Evolutionary conservation across 1,140 invertebrate species (phyloP).

Genomic region (Pygmarrhopalites habei): DNA sequence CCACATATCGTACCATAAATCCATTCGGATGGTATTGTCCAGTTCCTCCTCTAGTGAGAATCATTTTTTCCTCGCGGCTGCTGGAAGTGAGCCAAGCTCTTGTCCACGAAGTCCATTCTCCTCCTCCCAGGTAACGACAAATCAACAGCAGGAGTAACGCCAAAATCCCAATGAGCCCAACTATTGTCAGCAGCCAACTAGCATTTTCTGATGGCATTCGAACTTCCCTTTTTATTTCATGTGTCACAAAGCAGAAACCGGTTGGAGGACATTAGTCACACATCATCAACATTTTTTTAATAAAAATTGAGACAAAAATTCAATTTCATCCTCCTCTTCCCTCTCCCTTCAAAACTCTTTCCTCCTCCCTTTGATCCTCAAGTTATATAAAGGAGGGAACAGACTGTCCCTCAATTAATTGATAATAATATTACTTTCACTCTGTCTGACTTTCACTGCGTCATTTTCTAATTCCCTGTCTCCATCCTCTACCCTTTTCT

Average conservation of each 20-base stretch:
- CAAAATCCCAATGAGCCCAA: constrained; percentile 41
- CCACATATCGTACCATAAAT: constrained; percentile 49
- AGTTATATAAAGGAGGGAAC: no score
- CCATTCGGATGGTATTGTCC: constrained; percentile 56
- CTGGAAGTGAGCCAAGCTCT: constrained; percentile 54
- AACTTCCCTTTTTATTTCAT: constrained; percentile 24
- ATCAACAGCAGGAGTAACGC: constrained; percentile 40
- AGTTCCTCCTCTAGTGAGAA: constrained; percentile 46
- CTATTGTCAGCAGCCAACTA: constrained; percentile 40
- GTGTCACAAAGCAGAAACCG: no score
- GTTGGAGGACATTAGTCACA: no score
- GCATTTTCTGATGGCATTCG: no score
- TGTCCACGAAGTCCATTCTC: constrained; percentile 45
- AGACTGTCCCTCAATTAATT: no score
- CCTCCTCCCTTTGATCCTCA: no score
- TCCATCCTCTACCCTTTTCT: no score
- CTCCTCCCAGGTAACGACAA: constrained; percentile 49
- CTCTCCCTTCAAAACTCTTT: not conserved
- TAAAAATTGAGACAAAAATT: no score
- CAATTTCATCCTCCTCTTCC: not conserved
- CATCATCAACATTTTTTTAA: no score
- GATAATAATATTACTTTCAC: no score
- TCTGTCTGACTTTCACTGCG: no score
- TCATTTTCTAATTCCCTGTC: no score
- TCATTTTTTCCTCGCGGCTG: constrained; percentile 54